Evolutionary conservation across 2,797 vertebrate species (phyloP).

Genomic region (Glossophaga mutica): DNA sequence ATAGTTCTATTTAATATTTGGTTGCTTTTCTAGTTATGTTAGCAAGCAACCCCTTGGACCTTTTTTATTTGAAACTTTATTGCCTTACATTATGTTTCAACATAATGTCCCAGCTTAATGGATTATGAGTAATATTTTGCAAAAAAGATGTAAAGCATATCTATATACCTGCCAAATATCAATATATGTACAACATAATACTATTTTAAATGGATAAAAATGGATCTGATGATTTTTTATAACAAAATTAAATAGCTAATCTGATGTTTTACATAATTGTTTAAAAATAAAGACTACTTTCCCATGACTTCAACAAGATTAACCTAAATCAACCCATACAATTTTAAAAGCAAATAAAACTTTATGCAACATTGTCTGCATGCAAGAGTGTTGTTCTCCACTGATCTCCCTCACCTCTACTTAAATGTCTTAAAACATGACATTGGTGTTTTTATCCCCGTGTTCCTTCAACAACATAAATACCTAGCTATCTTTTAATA

Average conservation of each 20-base stretch:
- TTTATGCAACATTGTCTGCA: background rate
- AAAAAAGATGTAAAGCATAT: background rate
- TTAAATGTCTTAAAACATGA: background rate
- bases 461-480: background rate
- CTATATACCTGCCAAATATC: background rate
- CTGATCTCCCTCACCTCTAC: background rate
- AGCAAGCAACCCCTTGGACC: background rate
- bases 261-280: background rate
- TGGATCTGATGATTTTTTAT: background rate
- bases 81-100: slow-evolving; percentile 6
- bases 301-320: background rate
- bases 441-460: background rate
- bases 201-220: background rate
- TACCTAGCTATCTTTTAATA: background rate
- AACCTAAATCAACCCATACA: background rate
- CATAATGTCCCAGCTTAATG: background rate
- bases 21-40: background rate
- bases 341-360: slow-evolving; percentile 16
- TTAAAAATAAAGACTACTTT: background rate
- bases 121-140: background rate
- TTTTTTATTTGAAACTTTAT: background rate
- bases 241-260: slow-evolving; percentile 3
- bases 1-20: background rate
- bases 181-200: background rate
- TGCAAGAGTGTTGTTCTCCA: background rate